Base-by-base conservation (phyloP, 2,888 invertebrate genomes). In the Crematogaster levior region DNA sequence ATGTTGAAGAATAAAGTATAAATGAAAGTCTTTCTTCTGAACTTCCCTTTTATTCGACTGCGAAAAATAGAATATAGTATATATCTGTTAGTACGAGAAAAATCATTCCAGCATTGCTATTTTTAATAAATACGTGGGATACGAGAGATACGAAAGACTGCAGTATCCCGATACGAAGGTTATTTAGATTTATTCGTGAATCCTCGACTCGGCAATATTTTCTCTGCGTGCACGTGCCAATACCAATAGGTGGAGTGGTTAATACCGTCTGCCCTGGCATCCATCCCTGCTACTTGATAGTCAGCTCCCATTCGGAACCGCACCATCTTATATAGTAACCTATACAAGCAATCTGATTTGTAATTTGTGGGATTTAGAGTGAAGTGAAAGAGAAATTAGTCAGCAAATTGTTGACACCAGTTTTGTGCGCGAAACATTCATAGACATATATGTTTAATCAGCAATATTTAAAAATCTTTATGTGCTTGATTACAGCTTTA, bases 281-380 rank as follows among this genome's bases (percentile, higher is more conserved):
- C 89, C 66, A 91, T 91, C 86, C 87, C 86, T 81, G 80, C 91
- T 90, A 91, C 91, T 91, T 90, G 90, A 90, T 91, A 91, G 91
- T 91, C 91, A 87, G 88, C 82, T 87, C 87, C 90, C 90, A 91
- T 91, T 88, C 88, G 87, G 68, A 86, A 77, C 81, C 84, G 85
- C 37, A 51, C 85, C 85, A 85, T 86, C 88, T 88, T 88, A 88
- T 83, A 83, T 82, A 84, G 56, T 77, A 72, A 85, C 74, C 80
- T 70, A 68, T 82, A 83, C 86, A 68, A 77, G 81, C 77, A 81
- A 77, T 70, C 46, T 56, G 77, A 27, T 75, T 66, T 53, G 75
- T 53, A 53, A 75, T 48, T 75, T 75, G 65, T 40, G 40, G 70
- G 27, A 75, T 79, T 70, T 79, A 46, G 24, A 79, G 58, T 70